Percentiles rank a stretch among this genome's conserved stretches.
phyloP scores from a whole-genome alignment of 1,140 invertebrate genomes.

The Rhyacophila brunnea region DNA sequence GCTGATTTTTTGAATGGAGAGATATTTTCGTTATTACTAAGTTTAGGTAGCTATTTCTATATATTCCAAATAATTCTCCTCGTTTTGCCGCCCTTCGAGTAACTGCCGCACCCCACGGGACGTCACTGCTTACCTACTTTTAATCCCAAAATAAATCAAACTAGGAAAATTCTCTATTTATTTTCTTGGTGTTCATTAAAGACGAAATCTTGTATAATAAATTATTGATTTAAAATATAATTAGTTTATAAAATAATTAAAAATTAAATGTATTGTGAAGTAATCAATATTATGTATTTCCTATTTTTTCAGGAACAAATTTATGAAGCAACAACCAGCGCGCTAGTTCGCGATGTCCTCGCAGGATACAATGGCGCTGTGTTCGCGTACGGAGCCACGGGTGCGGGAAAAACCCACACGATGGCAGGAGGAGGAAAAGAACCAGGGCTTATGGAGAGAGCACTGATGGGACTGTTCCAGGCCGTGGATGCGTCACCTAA shows the following conservation, averaged over 20 bases:
- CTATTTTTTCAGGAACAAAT: conserved; percentile 68
- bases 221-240: no score
- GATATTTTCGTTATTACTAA: no score
- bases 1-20: no score
- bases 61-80: no score
- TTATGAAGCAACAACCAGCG: conserved; percentile 78
- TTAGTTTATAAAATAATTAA: conserved; percentile 7
- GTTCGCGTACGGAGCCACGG: conserved; percentile 95
- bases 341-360: conserved; percentile 85
- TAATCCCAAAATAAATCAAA: no score
- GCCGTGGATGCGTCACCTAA: conserved; percentile 56
- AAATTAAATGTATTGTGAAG: background rate
- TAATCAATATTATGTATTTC: background rate
- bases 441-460: conserved; percentile 85
- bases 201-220: no score
- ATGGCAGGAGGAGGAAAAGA: conserved; percentile 77
- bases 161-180: no score
- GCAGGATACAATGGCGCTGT: conserved; percentile 93
- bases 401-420: conserved; percentile 89
- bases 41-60: no score
- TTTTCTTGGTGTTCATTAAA: no score
- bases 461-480: conserved; percentile 81
- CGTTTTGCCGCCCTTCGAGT: no score
- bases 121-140: no score
- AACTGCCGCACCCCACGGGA: no score